Percentiles rank a stretch among this genome's conserved stretches.
phyloP scores from a whole-genome alignment of 1,140 invertebrate genomes.

The roundworm (Caenorhabditis elegans) region DNA sequence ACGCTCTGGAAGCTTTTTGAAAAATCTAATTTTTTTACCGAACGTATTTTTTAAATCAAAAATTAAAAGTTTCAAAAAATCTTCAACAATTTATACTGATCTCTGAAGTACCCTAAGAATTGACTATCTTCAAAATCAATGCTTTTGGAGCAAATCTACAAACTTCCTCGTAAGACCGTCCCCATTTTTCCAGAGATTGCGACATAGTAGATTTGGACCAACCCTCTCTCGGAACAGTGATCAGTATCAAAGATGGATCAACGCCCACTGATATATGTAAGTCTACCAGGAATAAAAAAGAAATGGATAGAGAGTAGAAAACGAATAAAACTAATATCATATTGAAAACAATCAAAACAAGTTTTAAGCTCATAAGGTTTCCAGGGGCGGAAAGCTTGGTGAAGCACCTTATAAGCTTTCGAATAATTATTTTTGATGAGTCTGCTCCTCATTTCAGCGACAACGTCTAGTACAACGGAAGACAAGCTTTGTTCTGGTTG shows the following conservation, averaged over 20 bases:
- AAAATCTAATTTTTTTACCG: too few relatives aligned
- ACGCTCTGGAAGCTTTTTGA: too few relatives aligned
- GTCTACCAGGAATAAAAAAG: background rate
- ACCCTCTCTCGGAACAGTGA: background rate
- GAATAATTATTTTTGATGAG: constrained; percentile 17
- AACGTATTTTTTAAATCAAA: too few relatives aligned
- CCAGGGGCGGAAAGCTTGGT: background rate
- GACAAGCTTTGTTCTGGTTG: constrained; percentile 15
- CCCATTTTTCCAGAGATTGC: constrained; percentile 22
- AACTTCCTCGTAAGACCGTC: too few relatives aligned
- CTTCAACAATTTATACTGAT: too few relatives aligned
- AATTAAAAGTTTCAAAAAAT: too few relatives aligned
- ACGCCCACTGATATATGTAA: constrained; percentile 12
- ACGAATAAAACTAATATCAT: too few relatives aligned
- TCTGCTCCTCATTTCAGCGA: background rate
- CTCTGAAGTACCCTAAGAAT: too few relatives aligned
- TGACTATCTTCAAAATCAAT: too few relatives aligned
- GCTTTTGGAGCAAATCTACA: too few relatives aligned
- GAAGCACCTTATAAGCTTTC: background rate
- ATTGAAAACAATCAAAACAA: too few relatives aligned
- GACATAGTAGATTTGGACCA: constrained; percentile 17
- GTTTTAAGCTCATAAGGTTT: constrained; percentile 11
- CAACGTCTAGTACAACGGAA: background rate
- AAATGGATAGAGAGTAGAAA: too few relatives aligned
- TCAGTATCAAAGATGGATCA: constrained; percentile 17